Evolutionary conservation across 1,140 invertebrate genomes (phyloP), one percentile per base, ranked within the genome.

Genomic region (Gerris buenoi): DNA sequence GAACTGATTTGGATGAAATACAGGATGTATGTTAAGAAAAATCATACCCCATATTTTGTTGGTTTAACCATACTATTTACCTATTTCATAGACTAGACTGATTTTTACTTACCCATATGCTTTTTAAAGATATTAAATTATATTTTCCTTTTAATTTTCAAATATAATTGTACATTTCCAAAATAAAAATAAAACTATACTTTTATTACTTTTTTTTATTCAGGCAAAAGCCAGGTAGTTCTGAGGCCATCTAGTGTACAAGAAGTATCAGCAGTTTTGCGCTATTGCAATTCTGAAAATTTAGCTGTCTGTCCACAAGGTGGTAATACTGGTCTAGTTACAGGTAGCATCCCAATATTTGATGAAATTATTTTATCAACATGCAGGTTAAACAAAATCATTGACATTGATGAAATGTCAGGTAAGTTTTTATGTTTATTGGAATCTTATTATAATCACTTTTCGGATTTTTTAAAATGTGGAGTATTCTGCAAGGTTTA

Each of bases 311-410:
- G 91, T 75, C 93, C 95, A 0, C 95, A 98, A 79, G 94, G 91
- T 63, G 94, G 94, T 2, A 96, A 96, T 75, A 97, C 93, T 0
- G 93, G 95, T 1, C 78, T 97, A 0, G 92, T 95, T 14, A 93
- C 91, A 28, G 95, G 94, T 0, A 89, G 88, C 71, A 89, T 95
- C 13, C 97, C 97, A 1, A 91, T 98, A 18, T 97, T 94, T 80
- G 96, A 99, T 80, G 97, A 99, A 82, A 86, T 99, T 66, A 84
- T 99, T 18, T 68, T 99, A 0, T 95, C 87, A 5, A 88, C 90
- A 70, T 81, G 81, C 56, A 81, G 91, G 1, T 90, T 99, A 86
- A 95, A 97, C 76, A 81, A 89, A 73, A 86, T 98, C 67, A 84
- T 92, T n/a, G 83, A 82, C 64, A 81, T 95, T 29, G 90, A 98